phyloP scores from a whole-genome alignment of 2,888 invertebrate species.

The Mythimna pallens region DNA sequence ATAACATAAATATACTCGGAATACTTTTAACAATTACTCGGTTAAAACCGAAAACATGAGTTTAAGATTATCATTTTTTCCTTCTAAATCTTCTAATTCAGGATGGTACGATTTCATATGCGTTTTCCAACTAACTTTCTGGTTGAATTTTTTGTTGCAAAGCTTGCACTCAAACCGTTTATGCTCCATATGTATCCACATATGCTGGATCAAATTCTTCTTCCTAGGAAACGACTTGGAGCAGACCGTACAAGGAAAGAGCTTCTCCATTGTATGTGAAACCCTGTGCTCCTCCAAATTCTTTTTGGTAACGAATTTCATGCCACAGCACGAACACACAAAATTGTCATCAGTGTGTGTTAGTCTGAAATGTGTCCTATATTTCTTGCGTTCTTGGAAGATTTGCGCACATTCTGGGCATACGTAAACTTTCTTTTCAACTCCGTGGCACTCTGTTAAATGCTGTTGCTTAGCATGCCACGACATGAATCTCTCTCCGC shows the following conservation, averaged over 20 bases:
- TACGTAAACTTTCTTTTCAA: constrained; percentile 74
- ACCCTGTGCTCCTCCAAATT: constrained; percentile 85
- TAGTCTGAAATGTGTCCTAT: constrained; percentile 78
- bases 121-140: constrained; percentile 84
- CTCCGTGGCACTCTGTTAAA: constrained; percentile 76
- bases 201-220: constrained; percentile 83
- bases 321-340: constrained; percentile 81
- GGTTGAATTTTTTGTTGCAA: constrained; percentile 85
- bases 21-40: constrained; percentile 35
- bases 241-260: constrained; percentile 88
- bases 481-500: constrained; percentile 81
- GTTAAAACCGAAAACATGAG: constrained; percentile 70
- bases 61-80: constrained; percentile 77
- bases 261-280: constrained; percentile 89
- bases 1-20: constrained; percentile 14
- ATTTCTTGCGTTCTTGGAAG: constrained; percentile 78
- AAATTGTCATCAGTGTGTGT: constrained; percentile 82
- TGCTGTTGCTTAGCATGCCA: constrained; percentile 80
- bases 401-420: constrained; percentile 81
- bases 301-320: constrained; percentile 81
- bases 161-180: constrained; percentile 83
- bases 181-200: constrained; percentile 86
- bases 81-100: constrained; percentile 74
- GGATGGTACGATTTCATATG: constrained; percentile 86
- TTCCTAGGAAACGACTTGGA: constrained; percentile 83